Evolutionary conservation across 2,888 invertebrate genomes (phyloP).

Genomic region (Anticlea derivata): DNA sequence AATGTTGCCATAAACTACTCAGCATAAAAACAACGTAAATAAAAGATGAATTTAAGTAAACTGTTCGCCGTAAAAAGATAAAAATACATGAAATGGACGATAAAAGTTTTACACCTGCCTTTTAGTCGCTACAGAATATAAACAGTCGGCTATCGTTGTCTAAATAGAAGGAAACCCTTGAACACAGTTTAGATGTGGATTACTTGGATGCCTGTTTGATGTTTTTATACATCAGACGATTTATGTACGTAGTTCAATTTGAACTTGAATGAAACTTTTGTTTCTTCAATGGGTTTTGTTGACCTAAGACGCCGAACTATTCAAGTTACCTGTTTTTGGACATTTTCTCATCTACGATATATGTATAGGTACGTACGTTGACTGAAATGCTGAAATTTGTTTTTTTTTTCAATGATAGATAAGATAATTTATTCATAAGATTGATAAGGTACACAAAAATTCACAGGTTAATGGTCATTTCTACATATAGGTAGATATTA

Average conservation of each 20-base stretch:
- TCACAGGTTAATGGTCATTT: too few species aligned
- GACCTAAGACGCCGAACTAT: too few species aligned
- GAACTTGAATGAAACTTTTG: too few species aligned
- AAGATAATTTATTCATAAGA: too few species aligned
- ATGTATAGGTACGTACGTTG: too few species aligned
- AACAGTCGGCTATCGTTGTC: constrained; percentile 31
- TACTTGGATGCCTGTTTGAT: constrained; percentile 4
- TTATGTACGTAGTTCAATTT: not conserved
- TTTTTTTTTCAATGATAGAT: too few species aligned
- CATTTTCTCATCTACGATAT: too few species aligned
- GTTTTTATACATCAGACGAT: not conserved
- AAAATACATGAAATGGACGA: constrained; percentile 41
- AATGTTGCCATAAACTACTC: constrained; percentile 33
- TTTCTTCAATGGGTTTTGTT: too few species aligned
- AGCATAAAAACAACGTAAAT: constrained; percentile 36
- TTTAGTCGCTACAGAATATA: constrained; percentile 32
- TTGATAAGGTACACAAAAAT: too few species aligned
- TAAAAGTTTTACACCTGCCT: constrained; percentile 53
- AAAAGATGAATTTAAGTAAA: constrained; percentile 39
- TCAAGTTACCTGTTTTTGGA: too few species aligned
- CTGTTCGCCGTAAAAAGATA: constrained; percentile 37
- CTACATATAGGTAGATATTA: too few species aligned
- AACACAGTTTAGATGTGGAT: constrained; percentile 11
- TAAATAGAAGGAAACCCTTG: constrained; percentile 20
- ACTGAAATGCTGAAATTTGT: too few species aligned